Base-by-base conservation (phyloP, 2,797 vertebrate species). In the Danio jaintianensis region DNA sequence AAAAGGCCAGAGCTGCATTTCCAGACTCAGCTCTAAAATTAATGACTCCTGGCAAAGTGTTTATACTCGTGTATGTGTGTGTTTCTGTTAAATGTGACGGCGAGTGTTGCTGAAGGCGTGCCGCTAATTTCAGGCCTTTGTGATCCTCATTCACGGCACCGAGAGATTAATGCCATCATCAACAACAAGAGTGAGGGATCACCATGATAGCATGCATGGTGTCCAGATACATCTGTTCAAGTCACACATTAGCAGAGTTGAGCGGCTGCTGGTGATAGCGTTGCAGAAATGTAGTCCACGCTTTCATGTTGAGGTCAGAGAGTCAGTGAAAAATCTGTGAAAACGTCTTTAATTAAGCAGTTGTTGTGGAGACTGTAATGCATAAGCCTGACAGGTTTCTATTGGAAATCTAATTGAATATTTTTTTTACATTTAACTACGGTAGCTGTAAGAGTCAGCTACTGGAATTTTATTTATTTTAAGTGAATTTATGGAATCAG, bases 121-220 rank as follows among this genome's bases (percentile, higher is more conserved):
- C 62, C 53, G 75, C 70, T 84, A 85, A 85, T 87, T 87, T 87
- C 86, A 87, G 84, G 80, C 84, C 82, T 85, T 83, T 85, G 78
- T 84, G 82, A 81, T 70, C 71, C 72, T 71, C 67, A 59, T 62
- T 79, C 75, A 61, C 38, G 67, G 53, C 47, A 73, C 67, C 50
- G 56, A 75, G 70, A 83, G 83, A 85, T 86, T 79, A 86, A 80
- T 73, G 55, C 47, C 66, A 52, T 55, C 52, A 62, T 62, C 80
- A 29, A 29, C 40, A 53, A 40, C 50, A 12, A 58, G 29, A 36
- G 67, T 6, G 18, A 74, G 56, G 63, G 77, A 80, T 77, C 64
- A 76, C 58, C 22, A 50, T 42, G 59, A 79, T 75, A 56, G 55
- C 61, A 58, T 47, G 16, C 69, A 82, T 59, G 71, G 67, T 29